A percentile compares a stretch with the other conserved stretches of the same genome.
Conservation (phyloP, 2,888 invertebrate species). For the Ommatoiulus sabulosus region DNA sequence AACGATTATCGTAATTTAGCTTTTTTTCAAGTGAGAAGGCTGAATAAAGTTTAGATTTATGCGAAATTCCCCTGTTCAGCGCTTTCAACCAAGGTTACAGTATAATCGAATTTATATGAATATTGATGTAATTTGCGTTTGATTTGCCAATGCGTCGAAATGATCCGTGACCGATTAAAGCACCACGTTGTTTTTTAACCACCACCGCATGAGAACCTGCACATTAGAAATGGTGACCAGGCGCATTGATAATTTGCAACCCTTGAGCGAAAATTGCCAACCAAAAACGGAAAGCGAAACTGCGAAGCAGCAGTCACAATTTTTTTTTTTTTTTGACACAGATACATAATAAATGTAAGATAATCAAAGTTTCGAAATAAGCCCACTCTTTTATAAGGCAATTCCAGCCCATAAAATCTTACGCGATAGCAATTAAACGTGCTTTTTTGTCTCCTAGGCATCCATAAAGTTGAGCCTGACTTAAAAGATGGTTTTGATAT, state of each 20-base stretch:
- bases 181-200: not conserved
- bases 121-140: not conserved
- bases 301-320: not conserved
- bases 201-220: not conserved
- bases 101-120: not conserved
- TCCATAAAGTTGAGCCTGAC: not conserved
- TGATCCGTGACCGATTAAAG: not conserved
- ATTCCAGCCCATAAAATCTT: conserved; percentile 30
- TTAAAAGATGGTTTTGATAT: conserved; percentile 8
- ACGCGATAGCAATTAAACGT: not conserved
- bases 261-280: not conserved
- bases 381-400: conserved; percentile 14
- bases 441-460: not conserved
- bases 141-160: not conserved
- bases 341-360: conserved; percentile 17
- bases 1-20: not conserved
- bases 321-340: not conserved
- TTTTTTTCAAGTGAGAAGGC: not conserved
- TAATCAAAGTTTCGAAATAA: conserved; percentile 17
- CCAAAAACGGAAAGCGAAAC: not conserved
- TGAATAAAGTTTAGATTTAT: not conserved
- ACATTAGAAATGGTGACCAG: not conserved
- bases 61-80: not conserved
- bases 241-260: not conserved
- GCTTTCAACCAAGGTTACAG: not conserved